Evolutionary conservation across 2,888 invertebrate species (phyloP).

Genomic region (Drosophila nigricruria): DNA sequence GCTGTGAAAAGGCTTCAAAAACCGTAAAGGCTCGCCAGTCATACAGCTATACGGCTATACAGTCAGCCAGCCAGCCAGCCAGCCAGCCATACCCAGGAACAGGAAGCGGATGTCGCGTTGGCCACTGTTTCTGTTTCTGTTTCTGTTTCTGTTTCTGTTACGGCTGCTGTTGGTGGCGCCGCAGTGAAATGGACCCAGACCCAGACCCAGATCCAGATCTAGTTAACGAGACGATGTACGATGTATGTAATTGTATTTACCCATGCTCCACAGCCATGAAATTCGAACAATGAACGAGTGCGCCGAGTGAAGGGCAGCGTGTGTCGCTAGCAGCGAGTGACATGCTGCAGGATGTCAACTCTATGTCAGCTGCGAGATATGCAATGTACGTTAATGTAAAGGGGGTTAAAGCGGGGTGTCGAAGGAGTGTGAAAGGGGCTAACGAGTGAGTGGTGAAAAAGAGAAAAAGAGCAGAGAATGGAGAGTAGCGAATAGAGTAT

Average conservation of each 20-base stretch:
- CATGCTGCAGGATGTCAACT: slow-evolving; percentile 17
- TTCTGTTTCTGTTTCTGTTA: slow-evolving; percentile 26
- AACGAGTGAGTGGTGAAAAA: neutral
- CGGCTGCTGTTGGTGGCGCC: slow-evolving; percentile 44
- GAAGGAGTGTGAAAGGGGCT: too few relatives aligned
- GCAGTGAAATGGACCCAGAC: slow-evolving; percentile 33
- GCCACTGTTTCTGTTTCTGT: slow-evolving; percentile 67
- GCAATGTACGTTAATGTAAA: neutral
- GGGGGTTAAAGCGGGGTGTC: neutral
- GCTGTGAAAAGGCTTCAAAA: slow-evolving; percentile 79
- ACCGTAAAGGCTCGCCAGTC: slow-evolving; percentile 51
- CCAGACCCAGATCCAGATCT: slow-evolving; percentile 24
- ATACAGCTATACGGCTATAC: slow-evolving; percentile 17
- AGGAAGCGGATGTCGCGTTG: slow-evolving; percentile 79
- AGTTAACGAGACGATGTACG: slow-evolving; percentile 16
- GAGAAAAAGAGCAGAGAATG: too few relatives aligned
- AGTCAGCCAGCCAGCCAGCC: slow-evolving; percentile 34
- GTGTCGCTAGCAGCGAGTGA: slow-evolving; percentile 16
- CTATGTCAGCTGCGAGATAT: slow-evolving; percentile 4
- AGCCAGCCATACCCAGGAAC: slow-evolving; percentile 62
- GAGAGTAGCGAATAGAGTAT: too few relatives aligned
- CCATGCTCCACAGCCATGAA: slow-evolving; percentile 3
- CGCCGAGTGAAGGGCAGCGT: slow-evolving; percentile 14
- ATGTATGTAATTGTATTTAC: slow-evolving; percentile 55
- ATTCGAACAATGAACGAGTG: slow-evolving; percentile 35